These are phyloP conservation scores for Hydropsyche tenuis DNA, from an alignment of 1,140 invertebrate species.

Conservation along the genomic window DNA sequence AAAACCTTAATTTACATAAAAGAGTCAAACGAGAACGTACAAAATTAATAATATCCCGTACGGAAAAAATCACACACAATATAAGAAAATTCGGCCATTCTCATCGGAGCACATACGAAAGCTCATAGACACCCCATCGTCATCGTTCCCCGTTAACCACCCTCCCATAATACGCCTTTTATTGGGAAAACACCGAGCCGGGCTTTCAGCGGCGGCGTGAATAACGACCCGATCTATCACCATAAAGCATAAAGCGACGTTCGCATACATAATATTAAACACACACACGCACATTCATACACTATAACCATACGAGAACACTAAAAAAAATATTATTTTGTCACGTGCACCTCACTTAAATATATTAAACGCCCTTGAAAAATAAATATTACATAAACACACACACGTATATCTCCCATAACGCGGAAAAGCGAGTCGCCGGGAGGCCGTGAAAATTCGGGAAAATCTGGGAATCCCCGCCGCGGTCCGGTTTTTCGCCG, in stretches of 20 bases:
- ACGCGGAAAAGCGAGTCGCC: not conserved
- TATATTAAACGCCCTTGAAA: not conserved
- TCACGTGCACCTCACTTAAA: too few species aligned
- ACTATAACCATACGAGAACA: too few species aligned
- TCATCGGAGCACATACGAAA: too few species aligned
- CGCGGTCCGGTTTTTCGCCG: not conserved
- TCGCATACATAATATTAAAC: too few species aligned
- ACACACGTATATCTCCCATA: not conserved
- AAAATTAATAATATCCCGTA: too few species aligned
- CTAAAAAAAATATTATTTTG: too few species aligned
- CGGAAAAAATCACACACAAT: too few species aligned
- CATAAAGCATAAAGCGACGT: not conserved
- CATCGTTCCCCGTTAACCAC: not conserved
- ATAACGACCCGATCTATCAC: conserved; percentile 27
- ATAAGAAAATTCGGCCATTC: too few species aligned
- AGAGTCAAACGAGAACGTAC: not conserved
- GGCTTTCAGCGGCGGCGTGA: not conserved
- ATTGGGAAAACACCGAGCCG: not conserved
- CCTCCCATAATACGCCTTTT: conserved; percentile 5
- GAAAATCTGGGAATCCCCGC: not conserved
- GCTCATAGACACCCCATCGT: too few species aligned
- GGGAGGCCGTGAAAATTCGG: not conserved
- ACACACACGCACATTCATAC: too few species aligned
- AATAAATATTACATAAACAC: not conserved
- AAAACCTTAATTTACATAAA: conserved; percentile 17